Evolutionary conservation across 2,888 invertebrate species (phyloP).

Genomic region (Hirtodrosophila histrioides): DNA sequence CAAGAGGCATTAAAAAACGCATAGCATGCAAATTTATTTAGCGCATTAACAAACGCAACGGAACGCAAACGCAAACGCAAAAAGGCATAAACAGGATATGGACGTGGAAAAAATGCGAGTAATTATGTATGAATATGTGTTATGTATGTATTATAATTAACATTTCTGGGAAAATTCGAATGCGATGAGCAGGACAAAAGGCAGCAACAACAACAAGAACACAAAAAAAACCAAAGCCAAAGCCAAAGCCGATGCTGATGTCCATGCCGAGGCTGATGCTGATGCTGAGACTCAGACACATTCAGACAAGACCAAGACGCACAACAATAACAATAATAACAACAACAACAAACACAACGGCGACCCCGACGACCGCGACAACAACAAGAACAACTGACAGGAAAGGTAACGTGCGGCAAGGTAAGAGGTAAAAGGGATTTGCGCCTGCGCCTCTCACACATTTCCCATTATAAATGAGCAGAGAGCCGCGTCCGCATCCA

Average conservation of each 20-base stretch:
- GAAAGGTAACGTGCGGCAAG: slow-evolving; percentile 49
- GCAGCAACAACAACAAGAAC: slow-evolving; percentile 26
- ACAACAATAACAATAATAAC: slow-evolving; percentile 27
- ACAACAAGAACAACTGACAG: slow-evolving; percentile 46
- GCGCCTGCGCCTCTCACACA: slow-evolving; percentile 76
- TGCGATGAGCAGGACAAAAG: slow-evolving; percentile 79
- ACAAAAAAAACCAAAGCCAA: slow-evolving; percentile 30
- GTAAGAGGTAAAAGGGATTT: slow-evolving; percentile 66
- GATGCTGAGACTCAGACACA: slow-evolving; percentile 28
- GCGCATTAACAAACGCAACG: slow-evolving; percentile 70
- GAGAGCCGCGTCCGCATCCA: slow-evolving; percentile 29
- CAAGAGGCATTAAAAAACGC: slow-evolving; percentile 59
- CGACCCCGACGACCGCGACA: slow-evolving; percentile 57
- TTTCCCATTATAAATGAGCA: slow-evolving; percentile 76
- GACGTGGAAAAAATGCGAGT: slow-evolving; percentile 64
- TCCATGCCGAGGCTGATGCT: slow-evolving; percentile 28
- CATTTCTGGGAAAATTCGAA: slow-evolving; percentile 82
- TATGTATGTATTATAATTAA: slow-evolving; percentile 81
- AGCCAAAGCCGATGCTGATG: slow-evolving; percentile 19
- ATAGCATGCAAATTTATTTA: slow-evolving; percentile 75
- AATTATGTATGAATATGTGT: slow-evolving; percentile 76
- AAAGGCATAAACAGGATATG: slow-evolving; percentile 72
- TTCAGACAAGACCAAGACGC: slow-evolving; percentile 59
- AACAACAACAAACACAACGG: slow-evolving; percentile 37
- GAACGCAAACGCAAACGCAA: slow-evolving; percentile 39